phyloP scores from a whole-genome alignment of 2,113 vertebrate species.

The Ptilonorhynchus violaceus region DNA sequence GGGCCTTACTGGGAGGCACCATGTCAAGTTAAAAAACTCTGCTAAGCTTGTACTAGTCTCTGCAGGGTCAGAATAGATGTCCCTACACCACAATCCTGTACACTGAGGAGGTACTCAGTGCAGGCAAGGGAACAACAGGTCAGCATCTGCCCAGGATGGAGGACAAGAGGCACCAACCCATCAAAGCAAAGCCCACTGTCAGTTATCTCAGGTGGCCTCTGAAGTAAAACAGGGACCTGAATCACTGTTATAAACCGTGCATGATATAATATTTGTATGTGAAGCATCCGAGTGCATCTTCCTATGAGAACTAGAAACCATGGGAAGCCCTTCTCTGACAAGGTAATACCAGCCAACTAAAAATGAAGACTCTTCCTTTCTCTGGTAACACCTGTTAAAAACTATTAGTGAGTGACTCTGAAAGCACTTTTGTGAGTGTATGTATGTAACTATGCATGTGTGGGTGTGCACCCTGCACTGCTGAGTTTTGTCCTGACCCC shows the following conservation, averaged over 20 bases:
- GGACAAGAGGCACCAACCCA: not conserved
- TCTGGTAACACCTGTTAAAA: not conserved
- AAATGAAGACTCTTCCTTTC: not conserved
- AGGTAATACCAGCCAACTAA: not conserved
- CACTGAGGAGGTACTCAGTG: fast-evolving
- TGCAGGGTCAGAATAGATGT: not conserved
- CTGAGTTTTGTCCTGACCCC: not conserved
- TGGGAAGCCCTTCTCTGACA: not conserved
- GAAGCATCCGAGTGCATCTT: not conserved
- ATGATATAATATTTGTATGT: not conserved
- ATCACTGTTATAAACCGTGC: not conserved
- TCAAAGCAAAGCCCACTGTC: not conserved
- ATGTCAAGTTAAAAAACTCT: not conserved
- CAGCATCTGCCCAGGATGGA: not conserved
- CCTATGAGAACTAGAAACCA: not conserved
- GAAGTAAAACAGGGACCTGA: not conserved
- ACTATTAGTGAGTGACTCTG: not conserved
- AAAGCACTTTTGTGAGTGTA: not conserved
- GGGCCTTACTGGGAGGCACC: fast-evolving
- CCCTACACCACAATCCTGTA: not conserved
- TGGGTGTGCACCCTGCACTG: not conserved
- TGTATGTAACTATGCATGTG: not conserved
- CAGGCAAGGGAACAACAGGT: not conserved
- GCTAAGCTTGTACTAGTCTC: not conserved
- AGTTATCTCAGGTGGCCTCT: not conserved